Conservation (phyloP, 1,140 invertebrate genomes). For the Drosophila punjabiensis region DNA sequence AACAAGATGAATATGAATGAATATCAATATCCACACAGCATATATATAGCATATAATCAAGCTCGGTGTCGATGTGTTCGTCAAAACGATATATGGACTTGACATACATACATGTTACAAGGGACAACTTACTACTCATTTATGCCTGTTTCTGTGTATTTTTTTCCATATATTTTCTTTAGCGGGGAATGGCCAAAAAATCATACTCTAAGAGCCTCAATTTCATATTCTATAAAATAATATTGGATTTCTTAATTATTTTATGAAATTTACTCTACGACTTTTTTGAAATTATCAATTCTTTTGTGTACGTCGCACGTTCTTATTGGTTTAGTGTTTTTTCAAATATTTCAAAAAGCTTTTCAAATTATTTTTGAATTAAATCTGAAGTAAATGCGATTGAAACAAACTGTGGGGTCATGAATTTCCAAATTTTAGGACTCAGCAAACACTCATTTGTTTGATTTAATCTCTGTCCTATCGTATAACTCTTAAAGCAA, state of each 20-base stretch:
- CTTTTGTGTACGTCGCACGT: conserved; percentile 33
- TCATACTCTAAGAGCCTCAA: conserved; percentile 6
- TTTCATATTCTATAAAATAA: conserved; percentile 1
- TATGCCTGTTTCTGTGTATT: conserved; percentile 59
- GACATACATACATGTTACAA: conserved; percentile 20
- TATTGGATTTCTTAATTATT: conserved; percentile 29
- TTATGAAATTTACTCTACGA: conserved; percentile 13
- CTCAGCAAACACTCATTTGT: neutral
- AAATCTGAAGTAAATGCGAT: neutral
- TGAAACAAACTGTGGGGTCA: conserved; percentile 11
- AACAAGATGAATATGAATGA: conserved; percentile 68
- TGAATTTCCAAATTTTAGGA: conserved; percentile 3
- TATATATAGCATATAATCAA: conserved; percentile 58
- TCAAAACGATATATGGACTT: conserved; percentile 49
- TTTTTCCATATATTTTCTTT: conserved; percentile 11
- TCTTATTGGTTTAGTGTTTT: conserved; percentile 25
- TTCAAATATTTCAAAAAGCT: conserved; percentile 8
- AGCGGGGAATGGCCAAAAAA: conserved; percentile 8
- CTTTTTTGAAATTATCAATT: conserved; percentile 4
- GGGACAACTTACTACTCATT: conserved; percentile 27
- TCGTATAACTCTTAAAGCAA: neutral
- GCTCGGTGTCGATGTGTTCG: conserved; percentile 70
- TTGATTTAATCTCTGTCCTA: neutral
- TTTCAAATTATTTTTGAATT: conserved; percentile 25
- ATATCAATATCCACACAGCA: conserved; percentile 61